phyloP scores from a whole-genome alignment of 1,140 invertebrate species.

The Drosophila orosa region DNA sequence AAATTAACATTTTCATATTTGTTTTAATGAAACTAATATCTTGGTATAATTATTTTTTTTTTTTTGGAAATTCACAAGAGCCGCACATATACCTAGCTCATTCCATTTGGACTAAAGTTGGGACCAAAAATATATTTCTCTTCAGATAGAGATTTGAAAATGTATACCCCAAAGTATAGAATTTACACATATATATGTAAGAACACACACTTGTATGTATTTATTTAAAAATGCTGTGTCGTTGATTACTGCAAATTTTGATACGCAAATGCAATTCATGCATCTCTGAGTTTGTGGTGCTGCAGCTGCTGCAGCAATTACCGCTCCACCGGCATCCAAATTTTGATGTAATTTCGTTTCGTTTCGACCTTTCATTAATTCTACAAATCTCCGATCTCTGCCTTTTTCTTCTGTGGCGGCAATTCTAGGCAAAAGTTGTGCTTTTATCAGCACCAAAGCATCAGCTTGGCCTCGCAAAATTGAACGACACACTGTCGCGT shows the following conservation, averaged over 20 bases:
- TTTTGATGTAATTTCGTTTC: constrained; percentile 34
- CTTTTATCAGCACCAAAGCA: constrained; percentile 51
- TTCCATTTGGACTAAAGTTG: constrained; percentile 20
- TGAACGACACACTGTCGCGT: not conserved
- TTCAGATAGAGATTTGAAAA: constrained; percentile 11
- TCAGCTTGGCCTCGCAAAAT: constrained; percentile 26
- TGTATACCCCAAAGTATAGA: constrained; percentile 32
- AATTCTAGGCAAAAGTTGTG: constrained; percentile 29
- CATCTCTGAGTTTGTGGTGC: constrained; percentile 56
- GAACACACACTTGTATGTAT: constrained; percentile 35
- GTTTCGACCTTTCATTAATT: constrained; percentile 55
- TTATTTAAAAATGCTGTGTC: constrained; percentile 40
- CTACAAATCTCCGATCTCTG: constrained; percentile 31
- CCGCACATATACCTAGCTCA: not conserved
- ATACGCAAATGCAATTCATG: constrained; percentile 63
- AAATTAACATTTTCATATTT: not conserved
- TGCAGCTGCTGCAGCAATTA: constrained; percentile 50
- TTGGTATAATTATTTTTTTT: too few species aligned
- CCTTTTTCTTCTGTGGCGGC: constrained; percentile 14
- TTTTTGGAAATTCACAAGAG: not conserved
- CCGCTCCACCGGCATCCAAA: constrained; percentile 47
- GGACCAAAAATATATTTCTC: constrained; percentile 30
- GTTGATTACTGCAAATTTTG: constrained; percentile 57
- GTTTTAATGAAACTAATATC: constrained; percentile 1
- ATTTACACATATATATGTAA: constrained; percentile 14